These are phyloP conservation scores for Bhutanitis thaidina DNA, from an alignment of 2,888 invertebrate genomes.

Conservation along the genomic window DNA sequence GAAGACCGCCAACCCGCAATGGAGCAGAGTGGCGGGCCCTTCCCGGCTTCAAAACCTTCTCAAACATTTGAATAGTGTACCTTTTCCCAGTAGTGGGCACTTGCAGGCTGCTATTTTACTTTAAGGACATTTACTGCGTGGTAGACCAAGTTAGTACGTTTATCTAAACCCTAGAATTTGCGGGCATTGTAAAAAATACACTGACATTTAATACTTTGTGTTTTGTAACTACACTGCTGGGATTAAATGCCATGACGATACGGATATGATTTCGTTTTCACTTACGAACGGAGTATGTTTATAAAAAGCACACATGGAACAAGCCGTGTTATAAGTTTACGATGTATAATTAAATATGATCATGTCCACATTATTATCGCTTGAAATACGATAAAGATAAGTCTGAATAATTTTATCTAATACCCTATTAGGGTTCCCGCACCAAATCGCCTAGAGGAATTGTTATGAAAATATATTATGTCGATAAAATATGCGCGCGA, in stretches of 20 bases:
- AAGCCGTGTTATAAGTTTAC: neutral
- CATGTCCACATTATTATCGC: conserved; percentile 4
- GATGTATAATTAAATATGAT: conserved; percentile 15
- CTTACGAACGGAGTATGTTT: neutral
- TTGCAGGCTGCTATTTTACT: no score
- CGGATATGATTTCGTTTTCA: neutral
- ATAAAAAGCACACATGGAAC: neutral
- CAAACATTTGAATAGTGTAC: no score
- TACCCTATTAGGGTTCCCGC: conserved; percentile 1
- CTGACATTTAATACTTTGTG: no score
- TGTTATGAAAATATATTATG: conserved; percentile 12
- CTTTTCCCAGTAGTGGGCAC: no score
- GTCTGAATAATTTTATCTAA: conserved; percentile 15
- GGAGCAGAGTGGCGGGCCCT: no score
- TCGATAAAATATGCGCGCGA: neutral
- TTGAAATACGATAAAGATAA: conserved; percentile 4
- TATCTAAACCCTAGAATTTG: no score
- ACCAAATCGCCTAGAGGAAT: conserved; percentile 11
- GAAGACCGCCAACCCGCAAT: no score
- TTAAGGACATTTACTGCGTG: no score
- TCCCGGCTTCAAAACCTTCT: no score
- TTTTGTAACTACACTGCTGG: no score
- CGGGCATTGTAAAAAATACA: no score
- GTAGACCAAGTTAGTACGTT: no score
- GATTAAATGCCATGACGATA: neutral